phyloP scores from a whole-genome alignment of 2,888 invertebrate species.

The Eupelmus urozonus region DNA sequence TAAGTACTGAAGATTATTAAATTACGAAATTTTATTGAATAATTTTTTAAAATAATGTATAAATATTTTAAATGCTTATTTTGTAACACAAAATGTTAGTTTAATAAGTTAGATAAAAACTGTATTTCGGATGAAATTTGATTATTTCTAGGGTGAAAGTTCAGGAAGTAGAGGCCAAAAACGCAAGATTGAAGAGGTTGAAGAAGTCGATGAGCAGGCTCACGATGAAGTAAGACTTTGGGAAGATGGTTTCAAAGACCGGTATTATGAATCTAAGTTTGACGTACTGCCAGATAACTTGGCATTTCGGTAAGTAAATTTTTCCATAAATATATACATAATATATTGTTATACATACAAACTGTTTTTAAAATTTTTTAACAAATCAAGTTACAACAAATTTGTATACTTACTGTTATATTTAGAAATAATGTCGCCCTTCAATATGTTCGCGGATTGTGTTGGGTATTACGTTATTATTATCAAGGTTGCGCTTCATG shows the following conservation, averaged over 20 bases:
- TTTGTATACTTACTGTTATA: constrained; percentile 54
- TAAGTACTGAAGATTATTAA: neutral
- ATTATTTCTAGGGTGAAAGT: constrained; percentile 60
- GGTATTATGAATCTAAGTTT: constrained; percentile 97
- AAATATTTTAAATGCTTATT: too few species aligned
- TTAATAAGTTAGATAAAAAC: too few species aligned
- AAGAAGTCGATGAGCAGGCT: constrained; percentile 85
- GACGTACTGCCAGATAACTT: constrained; percentile 86
- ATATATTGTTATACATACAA: too few species aligned
- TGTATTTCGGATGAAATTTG: neutral
- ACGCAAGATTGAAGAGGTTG: constrained; percentile 78
- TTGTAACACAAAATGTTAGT: too few species aligned
- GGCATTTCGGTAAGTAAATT: constrained; percentile 84
- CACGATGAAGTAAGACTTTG: constrained; percentile 94
- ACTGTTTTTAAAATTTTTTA: neutral
- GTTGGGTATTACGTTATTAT: constrained; percentile 99
- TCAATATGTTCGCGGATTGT: constrained; percentile 96
- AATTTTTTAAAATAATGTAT: too few species aligned
- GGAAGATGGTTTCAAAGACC: constrained; percentile 98
- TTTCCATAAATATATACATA: neutral
- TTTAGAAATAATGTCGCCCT: constrained; percentile 89
- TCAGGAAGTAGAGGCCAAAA: constrained; percentile 76
- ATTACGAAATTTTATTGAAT: too few species aligned
- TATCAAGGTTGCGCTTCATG: constrained; percentile 99
- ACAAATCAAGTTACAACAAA: neutral